These are phyloP conservation scores for Resseliella maxima DNA, from an alignment of 2,888 invertebrate species.

Conservation along the genomic window DNA sequence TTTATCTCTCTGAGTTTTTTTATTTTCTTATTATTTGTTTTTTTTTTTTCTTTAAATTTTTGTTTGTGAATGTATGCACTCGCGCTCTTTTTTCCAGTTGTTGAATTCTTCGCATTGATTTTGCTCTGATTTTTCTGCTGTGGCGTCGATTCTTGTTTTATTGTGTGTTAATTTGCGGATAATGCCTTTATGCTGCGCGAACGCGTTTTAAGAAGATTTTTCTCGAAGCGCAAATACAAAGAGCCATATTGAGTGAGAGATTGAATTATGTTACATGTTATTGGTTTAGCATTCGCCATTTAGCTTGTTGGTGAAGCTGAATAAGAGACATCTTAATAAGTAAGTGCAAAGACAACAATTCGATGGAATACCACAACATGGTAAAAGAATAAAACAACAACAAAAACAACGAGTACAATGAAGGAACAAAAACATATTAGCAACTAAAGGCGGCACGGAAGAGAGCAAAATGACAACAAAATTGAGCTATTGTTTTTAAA, in stretches of 20 bases:
- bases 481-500: slow-evolving; percentile 26
- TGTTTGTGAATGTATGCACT: background rate
- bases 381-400: background rate
- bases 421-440: background rate
- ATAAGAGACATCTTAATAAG: slow-evolving; percentile 36
- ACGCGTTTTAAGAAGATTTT: slow-evolving; percentile 17
- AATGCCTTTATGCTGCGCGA: slow-evolving; percentile 36
- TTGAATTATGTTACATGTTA: slow-evolving; percentile 55
- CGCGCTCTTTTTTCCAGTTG: background rate
- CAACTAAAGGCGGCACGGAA: background rate
- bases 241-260: slow-evolving; percentile 12
- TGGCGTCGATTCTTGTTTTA: slow-evolving; percentile 52
- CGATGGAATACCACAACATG: slow-evolving; percentile 36
- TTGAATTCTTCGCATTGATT: background rate
- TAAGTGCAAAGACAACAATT: background rate
- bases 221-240: slow-evolving; percentile 24
- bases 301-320: background rate
- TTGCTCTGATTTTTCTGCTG: slow-evolving; percentile 42
- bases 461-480: slow-evolving; percentile 47
- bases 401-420: background rate
- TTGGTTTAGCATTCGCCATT: slow-evolving; percentile 54
- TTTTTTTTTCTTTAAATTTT: background rate
- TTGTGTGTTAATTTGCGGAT: slow-evolving; percentile 55
- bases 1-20: background rate
- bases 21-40: background rate